These are phyloP conservation scores for Calosoma granatense DNA, from an alignment of 1,140 invertebrate genomes.

Conservation along the genomic window DNA sequence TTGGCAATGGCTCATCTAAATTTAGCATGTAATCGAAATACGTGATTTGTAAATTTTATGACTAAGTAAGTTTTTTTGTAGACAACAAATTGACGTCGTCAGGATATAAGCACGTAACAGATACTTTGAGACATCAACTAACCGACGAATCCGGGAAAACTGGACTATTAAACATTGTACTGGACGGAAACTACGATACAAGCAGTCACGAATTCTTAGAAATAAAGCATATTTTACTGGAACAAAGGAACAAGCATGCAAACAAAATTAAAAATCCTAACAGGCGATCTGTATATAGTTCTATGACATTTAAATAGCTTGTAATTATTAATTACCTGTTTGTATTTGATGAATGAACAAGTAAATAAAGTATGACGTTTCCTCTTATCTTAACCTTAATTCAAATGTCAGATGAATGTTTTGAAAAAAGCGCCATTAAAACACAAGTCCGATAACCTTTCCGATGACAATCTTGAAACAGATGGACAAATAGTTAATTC, in stretches of 20 bases:
- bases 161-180: neutral
- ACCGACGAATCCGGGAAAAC: neutral
- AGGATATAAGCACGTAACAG: conserved; percentile 11
- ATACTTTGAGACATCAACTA: conserved; percentile 16
- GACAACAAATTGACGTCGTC: conserved; percentile 15
- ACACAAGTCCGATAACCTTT: neutral
- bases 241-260: conserved; percentile 11
- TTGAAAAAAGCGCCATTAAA: neutral
- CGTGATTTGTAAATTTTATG: neutral
- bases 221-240: conserved; percentile 10
- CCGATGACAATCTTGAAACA: neutral
- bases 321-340: too few relatives aligned
- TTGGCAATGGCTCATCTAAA: conserved; percentile 27
- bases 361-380: too few relatives aligned
- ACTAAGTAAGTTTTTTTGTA: conserved; percentile 7
- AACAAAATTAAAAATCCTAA: too few relatives aligned
- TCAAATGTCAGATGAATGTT: neutral
- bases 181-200: conserved; percentile 10
- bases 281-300: too few relatives aligned
- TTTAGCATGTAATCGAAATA: conserved; percentile 26
- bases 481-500: neutral
- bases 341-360: too few relatives aligned
- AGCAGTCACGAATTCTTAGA: conserved; percentile 3
- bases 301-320: too few relatives aligned
- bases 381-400: too few relatives aligned